phyloP scores from a whole-genome alignment of 2,888 invertebrate genomes.

The Agonopterix subpropinquella region DNA sequence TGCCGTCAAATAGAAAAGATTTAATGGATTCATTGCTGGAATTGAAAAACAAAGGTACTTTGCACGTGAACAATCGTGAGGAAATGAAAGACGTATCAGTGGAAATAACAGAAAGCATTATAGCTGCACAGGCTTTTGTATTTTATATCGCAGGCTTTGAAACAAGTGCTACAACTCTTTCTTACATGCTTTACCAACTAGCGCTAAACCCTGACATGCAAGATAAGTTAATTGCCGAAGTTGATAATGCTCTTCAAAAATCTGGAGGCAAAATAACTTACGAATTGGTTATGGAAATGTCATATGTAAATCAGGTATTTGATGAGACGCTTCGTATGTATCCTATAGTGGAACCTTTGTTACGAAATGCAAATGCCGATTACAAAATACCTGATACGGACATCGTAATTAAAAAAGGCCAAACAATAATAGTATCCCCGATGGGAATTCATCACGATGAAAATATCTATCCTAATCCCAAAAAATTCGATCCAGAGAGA shows the following conservation, averaged over 20 bases:
- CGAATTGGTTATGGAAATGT: conserved; percentile 38
- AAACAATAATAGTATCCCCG: conserved; percentile 25
- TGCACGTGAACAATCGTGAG: conserved; percentile 18
- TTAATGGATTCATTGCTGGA: conserved; percentile 44
- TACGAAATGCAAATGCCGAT: conserved; percentile 33
- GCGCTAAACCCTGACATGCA: conserved; percentile 42
- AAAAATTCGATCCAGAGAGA: conserved; percentile 28
- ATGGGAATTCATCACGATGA: conserved; percentile 43
- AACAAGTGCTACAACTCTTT: conserved; percentile 44
- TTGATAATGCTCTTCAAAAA: conserved; percentile 31
- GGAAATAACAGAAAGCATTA: conserved; percentile 27
- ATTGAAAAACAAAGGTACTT: conserved; percentile 26
- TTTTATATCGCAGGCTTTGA: conserved; percentile 55
- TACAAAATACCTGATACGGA: conserved; percentile 39
- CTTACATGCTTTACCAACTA: conserved; percentile 39
- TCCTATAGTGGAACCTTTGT: conserved; percentile 49
- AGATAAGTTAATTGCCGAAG: conserved; percentile 30
- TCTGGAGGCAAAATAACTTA: conserved; percentile 34
- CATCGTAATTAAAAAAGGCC: conserved; percentile 27
- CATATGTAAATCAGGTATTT: conserved; percentile 45
- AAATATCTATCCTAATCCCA: conserved; percentile 34
- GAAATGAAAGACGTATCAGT: conserved; percentile 13
- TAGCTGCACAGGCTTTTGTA: conserved; percentile 34
- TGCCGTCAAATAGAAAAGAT: conserved; percentile 31
- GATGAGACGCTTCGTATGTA: conserved; percentile 58